Conservation (phyloP, 2,888 invertebrate genomes). For the Sisyra terminalis region DNA sequence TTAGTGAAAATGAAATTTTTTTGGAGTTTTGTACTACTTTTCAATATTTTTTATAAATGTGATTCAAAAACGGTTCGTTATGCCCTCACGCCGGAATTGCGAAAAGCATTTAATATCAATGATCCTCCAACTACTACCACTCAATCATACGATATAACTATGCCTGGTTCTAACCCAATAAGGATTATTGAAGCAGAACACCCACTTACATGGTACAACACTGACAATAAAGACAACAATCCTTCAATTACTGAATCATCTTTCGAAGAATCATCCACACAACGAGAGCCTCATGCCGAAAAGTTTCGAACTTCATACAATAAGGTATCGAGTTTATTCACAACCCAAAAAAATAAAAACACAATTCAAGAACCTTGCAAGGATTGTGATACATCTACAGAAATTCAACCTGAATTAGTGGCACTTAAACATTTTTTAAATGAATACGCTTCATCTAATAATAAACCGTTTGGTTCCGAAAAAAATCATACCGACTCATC, state of each 20-base stretch:
- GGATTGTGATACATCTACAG: neutral
- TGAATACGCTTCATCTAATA: slow-evolving; percentile 40
- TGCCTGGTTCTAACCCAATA: slow-evolving; percentile 38
- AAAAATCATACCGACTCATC: neutral
- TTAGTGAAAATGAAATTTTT: too few species aligned
- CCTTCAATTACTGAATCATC: slow-evolving; percentile 2
- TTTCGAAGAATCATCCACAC: slow-evolving; percentile 3
- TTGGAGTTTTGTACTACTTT: too few species aligned
- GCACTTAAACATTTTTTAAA: slow-evolving; percentile 15
- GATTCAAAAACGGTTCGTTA: too few species aligned
- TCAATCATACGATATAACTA: slow-evolving; percentile 35
- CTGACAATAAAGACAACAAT: slow-evolving; percentile 15
- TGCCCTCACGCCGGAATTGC: too few species aligned
- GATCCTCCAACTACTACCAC: slow-evolving; percentile 16
- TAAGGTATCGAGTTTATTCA: slow-evolving; percentile 7
- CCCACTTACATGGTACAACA: slow-evolving; percentile 16
- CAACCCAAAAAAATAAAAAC: slow-evolving; percentile 12
- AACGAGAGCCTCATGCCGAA: slow-evolving; percentile 7
- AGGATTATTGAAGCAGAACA: slow-evolving; percentile 34
- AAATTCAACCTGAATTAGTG: slow-evolving; percentile 21
- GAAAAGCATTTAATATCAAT: too few species aligned
- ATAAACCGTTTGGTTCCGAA: slow-evolving; percentile 9
- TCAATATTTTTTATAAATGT: too few species aligned
- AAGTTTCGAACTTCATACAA: slow-evolving; percentile 3
- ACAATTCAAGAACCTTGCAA: slow-evolving; percentile 12